Percentiles rank a stretch among this genome's conserved stretches.
phyloP scores from a whole-genome alignment of 2,888 invertebrate genomes.

The Dermolepida albohirtum region DNA sequence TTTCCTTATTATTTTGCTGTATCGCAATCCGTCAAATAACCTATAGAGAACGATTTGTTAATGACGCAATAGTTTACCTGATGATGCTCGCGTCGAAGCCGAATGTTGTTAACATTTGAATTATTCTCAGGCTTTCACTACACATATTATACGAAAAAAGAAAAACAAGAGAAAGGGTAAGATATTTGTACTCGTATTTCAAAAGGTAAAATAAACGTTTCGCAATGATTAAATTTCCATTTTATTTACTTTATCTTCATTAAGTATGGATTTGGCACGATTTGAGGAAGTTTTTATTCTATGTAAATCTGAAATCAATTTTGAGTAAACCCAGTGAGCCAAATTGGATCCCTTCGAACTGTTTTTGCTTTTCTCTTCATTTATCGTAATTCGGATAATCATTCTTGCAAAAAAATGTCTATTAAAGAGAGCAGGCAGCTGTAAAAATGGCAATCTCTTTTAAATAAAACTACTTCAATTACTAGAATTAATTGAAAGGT shows the following conservation, averaged over 20 bases:
- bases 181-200: neutral
- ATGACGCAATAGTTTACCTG: too few relatives aligned
- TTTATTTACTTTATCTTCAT: conserved; percentile 17
- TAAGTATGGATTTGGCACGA: conserved; percentile 14
- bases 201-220: conserved; percentile 12
- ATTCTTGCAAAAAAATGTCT: neutral
- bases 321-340: conserved; percentile 1
- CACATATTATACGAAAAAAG: too few relatives aligned
- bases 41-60: too few relatives aligned
- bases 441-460: conserved; percentile 13
- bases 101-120: too few relatives aligned
- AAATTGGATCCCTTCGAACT: conserved; percentile 11
- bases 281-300: conserved; percentile 18
- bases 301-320: conserved; percentile 20
- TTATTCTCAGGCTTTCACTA: too few relatives aligned
- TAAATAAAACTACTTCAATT: neutral
- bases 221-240: conserved; percentile 24
- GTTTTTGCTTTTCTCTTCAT: conserved; percentile 16
- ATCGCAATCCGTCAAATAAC: too few relatives aligned
- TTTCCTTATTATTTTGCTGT: too few relatives aligned
- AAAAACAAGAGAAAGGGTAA: too few relatives aligned
- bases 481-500: too few relatives aligned
- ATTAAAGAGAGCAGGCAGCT: neutral
- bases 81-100: too few relatives aligned
- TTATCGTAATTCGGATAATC: conserved; percentile 1